Conservation (phyloP, 2,888 invertebrate genomes). For the Drosophila limbata region DNA sequence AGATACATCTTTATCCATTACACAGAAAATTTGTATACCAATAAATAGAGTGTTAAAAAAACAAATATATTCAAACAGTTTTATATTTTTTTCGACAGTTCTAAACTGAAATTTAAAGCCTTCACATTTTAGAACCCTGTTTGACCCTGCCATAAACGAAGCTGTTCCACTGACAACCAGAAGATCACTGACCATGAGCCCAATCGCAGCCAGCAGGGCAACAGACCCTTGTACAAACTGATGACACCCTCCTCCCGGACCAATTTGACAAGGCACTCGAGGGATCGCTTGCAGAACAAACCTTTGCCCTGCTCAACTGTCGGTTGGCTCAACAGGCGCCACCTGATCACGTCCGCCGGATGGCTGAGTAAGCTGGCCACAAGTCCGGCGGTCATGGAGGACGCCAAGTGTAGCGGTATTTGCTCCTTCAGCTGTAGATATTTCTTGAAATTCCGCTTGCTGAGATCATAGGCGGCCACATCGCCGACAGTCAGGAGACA, state of each 20-base stretch:
- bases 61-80: neutral
- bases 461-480: slow-evolving; percentile 58
- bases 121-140: slow-evolving; percentile 55
- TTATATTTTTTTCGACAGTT: neutral
- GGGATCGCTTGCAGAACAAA: slow-evolving; percentile 90
- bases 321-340: slow-evolving; percentile 60
- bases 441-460: slow-evolving; percentile 53
- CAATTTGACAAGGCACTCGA: slow-evolving; percentile 93
- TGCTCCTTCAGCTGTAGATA: slow-evolving; percentile 41
- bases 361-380: slow-evolving; percentile 55
- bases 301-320: slow-evolving; percentile 86
- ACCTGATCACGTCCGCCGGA: slow-evolving; percentile 65
- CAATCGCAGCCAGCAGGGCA: slow-evolving; percentile 95
- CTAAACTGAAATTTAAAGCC: neutral
- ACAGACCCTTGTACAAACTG: slow-evolving; percentile 94
- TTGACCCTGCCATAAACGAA: slow-evolving; percentile 88
- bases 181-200: slow-evolving; percentile 97
- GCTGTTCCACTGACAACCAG: slow-evolving; percentile 95
- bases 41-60: neutral
- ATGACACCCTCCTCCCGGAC: slow-evolving; percentile 92
- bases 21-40: neutral
- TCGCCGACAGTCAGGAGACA: slow-evolving; percentile 62
- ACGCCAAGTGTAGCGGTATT: slow-evolving; percentile 31
- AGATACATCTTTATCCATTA: slow-evolving; percentile 14
- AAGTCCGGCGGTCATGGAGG: slow-evolving; percentile 57